These are phyloP conservation scores for Cotesia vestalis DNA, from an alignment of 1,140 invertebrate genomes.

Conservation along the genomic window DNA sequence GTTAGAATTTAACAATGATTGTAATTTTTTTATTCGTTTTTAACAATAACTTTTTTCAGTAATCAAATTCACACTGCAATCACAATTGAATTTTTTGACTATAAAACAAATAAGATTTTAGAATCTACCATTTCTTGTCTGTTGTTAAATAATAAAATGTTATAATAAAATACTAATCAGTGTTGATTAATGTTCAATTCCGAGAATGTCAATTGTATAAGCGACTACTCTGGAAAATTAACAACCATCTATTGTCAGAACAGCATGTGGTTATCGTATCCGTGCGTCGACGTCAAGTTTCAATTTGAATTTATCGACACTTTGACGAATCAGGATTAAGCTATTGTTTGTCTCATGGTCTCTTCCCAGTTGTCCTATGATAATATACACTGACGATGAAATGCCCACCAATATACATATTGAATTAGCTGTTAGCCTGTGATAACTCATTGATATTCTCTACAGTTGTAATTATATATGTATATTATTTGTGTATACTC, in stretches of 20 bases:
- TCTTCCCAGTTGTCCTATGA: conserved; percentile 1
- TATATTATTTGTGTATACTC: too few relatives aligned
- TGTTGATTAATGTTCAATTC: too few relatives aligned
- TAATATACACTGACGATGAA: conserved; percentile 13
- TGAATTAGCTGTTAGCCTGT: neutral
- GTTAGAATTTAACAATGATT: too few relatives aligned
- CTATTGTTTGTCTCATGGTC: conserved; percentile 22
- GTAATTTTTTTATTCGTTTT: too few relatives aligned
- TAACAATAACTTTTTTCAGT: too few relatives aligned
- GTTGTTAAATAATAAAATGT: neutral
- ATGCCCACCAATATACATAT: conserved; percentile 5
- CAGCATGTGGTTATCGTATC: conserved; percentile 2
- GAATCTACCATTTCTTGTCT: too few relatives aligned
- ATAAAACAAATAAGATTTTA: too few relatives aligned
- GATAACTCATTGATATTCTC: conserved; percentile 6
- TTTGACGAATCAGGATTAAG: conserved; percentile 32
- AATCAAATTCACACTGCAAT: too few relatives aligned
- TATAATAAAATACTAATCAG: too few relatives aligned
- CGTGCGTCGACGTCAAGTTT: conserved; percentile 12
- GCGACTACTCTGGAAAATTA: neutral
- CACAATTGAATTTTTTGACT: too few relatives aligned
- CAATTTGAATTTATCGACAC: conserved; percentile 36
- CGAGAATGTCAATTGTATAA: neutral
- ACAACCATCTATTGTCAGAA: neutral
- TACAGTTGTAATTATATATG: neutral